These are phyloP conservation scores for Nycticorax nycticorax DNA, from an alignment of 2,113 vertebrate species.

Conservation along the genomic window DNA sequence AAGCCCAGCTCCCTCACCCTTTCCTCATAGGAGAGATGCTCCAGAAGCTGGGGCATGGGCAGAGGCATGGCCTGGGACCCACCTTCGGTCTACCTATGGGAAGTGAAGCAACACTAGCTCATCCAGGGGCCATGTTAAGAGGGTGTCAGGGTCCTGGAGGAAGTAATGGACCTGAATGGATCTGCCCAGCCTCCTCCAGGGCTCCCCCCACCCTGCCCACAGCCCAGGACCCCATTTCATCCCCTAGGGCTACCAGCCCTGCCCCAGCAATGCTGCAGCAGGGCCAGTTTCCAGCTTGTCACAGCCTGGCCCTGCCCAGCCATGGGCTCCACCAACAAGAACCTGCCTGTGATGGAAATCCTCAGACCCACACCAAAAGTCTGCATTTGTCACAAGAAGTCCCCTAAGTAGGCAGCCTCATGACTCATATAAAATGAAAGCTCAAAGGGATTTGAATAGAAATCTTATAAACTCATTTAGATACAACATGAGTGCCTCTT, in stretches of 20 bases:
- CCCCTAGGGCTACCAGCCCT: not conserved
- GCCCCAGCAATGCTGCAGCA: not conserved
- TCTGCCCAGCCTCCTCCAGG: not conserved
- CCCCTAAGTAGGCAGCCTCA: not conserved
- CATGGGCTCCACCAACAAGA: rapidly evolving
- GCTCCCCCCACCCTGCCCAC: rapidly evolving
- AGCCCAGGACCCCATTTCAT: too few relatives aligned
- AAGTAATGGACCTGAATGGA: not conserved
- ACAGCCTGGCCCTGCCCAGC: not conserved
- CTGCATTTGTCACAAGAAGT: not conserved
- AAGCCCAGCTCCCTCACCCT: too few relatives aligned
- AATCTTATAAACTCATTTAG: not conserved
- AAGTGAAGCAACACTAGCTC: not conserved
- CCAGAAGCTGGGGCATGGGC: not conserved
- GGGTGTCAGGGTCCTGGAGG: not conserved
- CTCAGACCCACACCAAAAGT: not conserved
- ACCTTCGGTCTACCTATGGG: not conserved
- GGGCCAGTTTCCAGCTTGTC: not conserved
- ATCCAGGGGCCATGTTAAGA: not conserved
- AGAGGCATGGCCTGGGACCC: not conserved
- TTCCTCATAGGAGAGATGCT: too few relatives aligned
- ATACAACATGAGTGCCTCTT: not conserved
- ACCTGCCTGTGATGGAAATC: not conserved
- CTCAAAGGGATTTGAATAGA: not conserved
- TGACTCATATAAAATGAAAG: not conserved